phyloP scores from a whole-genome alignment of 2,888 invertebrate genomes.

The Pandemis cinnamomeana region DNA sequence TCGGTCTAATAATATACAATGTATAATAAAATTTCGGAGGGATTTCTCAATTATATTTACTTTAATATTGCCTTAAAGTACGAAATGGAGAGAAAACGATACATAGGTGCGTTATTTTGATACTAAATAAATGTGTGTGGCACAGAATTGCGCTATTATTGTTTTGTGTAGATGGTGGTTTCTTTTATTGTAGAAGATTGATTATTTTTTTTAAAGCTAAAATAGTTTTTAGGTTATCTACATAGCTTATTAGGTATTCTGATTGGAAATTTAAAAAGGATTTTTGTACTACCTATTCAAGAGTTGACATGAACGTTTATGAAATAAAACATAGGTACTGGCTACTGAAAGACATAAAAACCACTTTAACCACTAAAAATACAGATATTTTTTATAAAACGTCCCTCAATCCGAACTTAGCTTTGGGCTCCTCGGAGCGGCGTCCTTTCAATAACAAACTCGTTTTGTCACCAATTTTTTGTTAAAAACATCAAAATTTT shows the following conservation, averaged over 20 bases:
- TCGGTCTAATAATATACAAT: background rate
- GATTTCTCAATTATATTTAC: background rate
- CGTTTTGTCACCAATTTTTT: slow-evolving; percentile 55
- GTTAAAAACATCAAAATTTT: slow-evolving; percentile 48
- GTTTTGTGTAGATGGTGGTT: background rate
- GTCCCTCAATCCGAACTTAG: slow-evolving; percentile 68
- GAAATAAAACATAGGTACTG: background rate
- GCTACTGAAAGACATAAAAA: background rate
- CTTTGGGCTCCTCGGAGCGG: slow-evolving; percentile 58
- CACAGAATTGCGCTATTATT: background rate
- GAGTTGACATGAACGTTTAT: background rate
- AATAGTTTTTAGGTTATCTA: background rate
- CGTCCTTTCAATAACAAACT: slow-evolving; percentile 61
- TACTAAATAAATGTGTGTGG: background rate
- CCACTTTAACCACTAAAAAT: background rate
- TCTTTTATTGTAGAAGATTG: background rate
- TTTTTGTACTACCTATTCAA: background rate
- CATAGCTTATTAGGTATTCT: slow-evolving; percentile 6
- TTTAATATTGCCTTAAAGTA: background rate
- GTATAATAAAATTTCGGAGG: background rate
- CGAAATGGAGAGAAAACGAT: background rate
- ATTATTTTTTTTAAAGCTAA: background rate
- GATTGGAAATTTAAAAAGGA: slow-evolving; percentile 20
- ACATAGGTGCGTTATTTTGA: background rate
- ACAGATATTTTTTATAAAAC: slow-evolving; percentile 45